A percentile compares a stretch with the other conserved stretches of the same genome.
Conservation (phyloP, 2,113 vertebrate species). For the Myanophis thanlyinensis region DNA sequence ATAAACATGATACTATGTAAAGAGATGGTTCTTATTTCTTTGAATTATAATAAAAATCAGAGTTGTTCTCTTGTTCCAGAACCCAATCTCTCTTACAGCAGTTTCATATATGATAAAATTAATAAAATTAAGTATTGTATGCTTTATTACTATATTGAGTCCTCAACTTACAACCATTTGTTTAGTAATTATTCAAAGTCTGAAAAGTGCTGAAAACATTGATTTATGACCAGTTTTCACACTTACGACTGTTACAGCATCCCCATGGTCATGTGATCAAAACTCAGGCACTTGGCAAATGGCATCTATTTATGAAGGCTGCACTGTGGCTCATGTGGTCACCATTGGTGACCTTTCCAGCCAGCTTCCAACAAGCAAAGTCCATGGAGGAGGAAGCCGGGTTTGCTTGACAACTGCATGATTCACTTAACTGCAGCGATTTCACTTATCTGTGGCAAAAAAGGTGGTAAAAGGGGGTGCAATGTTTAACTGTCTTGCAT, state of each 20-base stretch:
- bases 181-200: not conserved
- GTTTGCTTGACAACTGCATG: not conserved
- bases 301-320: not conserved
- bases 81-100: not conserved
- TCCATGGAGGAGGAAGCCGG: not conserved
- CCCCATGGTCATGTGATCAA: not conserved
- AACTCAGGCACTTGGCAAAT: not conserved
- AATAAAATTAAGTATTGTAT: not conserved
- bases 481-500: not conserved
- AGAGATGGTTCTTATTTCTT: not conserved
- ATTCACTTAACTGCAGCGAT: not conserved
- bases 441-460: not conserved
- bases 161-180: not conserved
- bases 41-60: not conserved
- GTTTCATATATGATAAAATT: not conserved
- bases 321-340: not conserved
- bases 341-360: not conserved
- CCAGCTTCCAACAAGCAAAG: not conserved
- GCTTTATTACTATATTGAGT: not conserved
- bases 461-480: not conserved
- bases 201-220: not conserved
- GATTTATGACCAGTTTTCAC: not conserved
- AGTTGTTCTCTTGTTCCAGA: not conserved
- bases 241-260: not conserved
- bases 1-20: too few relatives aligned